Evolutionary conservation across 2,113 vertebrate genomes (phyloP), one percentile per base, ranked within the genome.

Genomic region (Dipodomys merriami): DNA sequence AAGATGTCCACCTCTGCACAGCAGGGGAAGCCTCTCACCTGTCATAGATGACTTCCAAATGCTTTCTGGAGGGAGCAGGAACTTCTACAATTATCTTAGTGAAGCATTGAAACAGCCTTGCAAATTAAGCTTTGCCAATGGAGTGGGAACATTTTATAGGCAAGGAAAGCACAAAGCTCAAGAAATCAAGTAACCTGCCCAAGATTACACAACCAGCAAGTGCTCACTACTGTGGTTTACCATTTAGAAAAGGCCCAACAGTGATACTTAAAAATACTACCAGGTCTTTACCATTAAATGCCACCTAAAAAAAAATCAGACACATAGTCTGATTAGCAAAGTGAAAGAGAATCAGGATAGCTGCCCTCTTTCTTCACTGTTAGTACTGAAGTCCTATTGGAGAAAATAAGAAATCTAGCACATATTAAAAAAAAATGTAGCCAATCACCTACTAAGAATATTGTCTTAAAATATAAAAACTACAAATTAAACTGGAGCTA

Each of bases 401-500:
- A 57, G 12, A 57, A 57, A 57, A 57, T 57, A 57, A 57, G 53
- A 57, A 89, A 91, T 80, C 4, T 65, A 49, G 85, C 72, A 83
- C 57, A 93, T 27, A 35, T 57, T 39, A 35, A 35, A 35, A 39
- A 39, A 97, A 44, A 46, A 81, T 94, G 87, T 86, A 60, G 83
- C 64, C 95, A 95, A 93, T 96, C 95, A 95, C 33, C 67, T 39
- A 69, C 77, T 29, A 94, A 89, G 39, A 90, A 97, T 96, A 94
- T 90, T 96, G 97, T 72, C 72, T 88, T 95, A 72, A 83, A 78
- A 91, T 76, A 10, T 76, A 95, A 97, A 97, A 97, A 83, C 93
- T 97, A 93, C 86, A 90, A 97, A 98, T 97, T 96, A 97, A 96
- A 92, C 69, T 86, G 94, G 87, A 97, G 96, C 91, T 94, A 86